Evolutionary conservation across 2,113 vertebrate species (phyloP).

Genomic region (Brachyhypopomus gauderio): DNA sequence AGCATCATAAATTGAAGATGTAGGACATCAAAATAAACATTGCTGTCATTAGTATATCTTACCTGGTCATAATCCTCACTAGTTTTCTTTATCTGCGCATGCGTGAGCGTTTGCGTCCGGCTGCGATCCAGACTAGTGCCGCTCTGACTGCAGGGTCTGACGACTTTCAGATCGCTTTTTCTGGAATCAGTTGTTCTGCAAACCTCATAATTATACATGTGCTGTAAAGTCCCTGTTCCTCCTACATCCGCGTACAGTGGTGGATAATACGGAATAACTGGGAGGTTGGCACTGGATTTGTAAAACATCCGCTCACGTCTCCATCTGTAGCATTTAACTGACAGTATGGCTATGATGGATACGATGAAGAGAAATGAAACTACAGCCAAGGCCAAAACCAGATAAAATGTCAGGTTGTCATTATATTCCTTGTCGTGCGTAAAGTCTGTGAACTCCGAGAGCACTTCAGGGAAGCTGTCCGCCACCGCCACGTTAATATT

Average conservation of each 20-base stretch:
- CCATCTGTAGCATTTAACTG: slow-evolving; percentile 44
- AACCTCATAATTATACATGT: slow-evolving; percentile 54
- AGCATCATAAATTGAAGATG: no score
- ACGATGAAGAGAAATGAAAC: no score
- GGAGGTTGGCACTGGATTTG: background rate
- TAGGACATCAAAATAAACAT: no score
- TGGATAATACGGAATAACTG: slow-evolving; percentile 9
- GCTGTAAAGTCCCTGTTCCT: slow-evolving; percentile 51
- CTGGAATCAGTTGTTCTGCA: slow-evolving; percentile 50
- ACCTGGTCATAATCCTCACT: slow-evolving; percentile 29
- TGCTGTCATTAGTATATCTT: no score
- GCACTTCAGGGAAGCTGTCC: no score
- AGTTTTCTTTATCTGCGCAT: slow-evolving; percentile 13
- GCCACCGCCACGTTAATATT: no score
- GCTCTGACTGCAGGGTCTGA: slow-evolving; percentile 39
- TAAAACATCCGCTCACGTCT: slow-evolving; percentile 35
- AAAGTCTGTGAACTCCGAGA: no score
- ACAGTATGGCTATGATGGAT: no score
- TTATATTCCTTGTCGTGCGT: no score
- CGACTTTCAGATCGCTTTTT: slow-evolving; percentile 55
- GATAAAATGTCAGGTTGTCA: no score
- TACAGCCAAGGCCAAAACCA: no score
- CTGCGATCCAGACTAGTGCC: slow-evolving; percentile 48
- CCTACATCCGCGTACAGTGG: slow-evolving; percentile 21
- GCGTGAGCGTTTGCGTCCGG: slow-evolving; percentile 35